Evolutionary conservation across 2,888 invertebrate species (phyloP).

Genomic region (Candidula unifasciata): DNA sequence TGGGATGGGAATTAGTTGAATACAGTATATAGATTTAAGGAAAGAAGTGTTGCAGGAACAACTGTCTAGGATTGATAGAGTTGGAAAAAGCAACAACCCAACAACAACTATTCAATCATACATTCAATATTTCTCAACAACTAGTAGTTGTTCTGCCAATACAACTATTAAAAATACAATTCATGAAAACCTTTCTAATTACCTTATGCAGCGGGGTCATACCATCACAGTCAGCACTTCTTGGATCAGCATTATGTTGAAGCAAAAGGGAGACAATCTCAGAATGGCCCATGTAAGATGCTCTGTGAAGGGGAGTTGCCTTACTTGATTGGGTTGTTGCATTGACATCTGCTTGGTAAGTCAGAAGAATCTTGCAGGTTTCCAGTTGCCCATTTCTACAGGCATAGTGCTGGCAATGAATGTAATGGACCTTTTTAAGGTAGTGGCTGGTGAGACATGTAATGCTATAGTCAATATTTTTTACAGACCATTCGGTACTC

Average conservation of each 20-base stretch:
- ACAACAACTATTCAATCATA: too few relatives aligned
- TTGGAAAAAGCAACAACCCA: too few relatives aligned
- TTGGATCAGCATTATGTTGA: slow-evolving; percentile 80
- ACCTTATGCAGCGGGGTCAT: slow-evolving; percentile 89
- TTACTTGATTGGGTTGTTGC: slow-evolving; percentile 86
- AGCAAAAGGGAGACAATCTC: slow-evolving; percentile 84
- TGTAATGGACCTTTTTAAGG: not conserved
- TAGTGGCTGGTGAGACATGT: too few relatives aligned
- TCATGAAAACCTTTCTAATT: not conserved
- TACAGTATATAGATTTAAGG: too few relatives aligned
- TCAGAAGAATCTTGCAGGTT: slow-evolving; percentile 85
- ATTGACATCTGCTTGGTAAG: slow-evolving; percentile 86
- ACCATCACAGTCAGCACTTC: slow-evolving; percentile 86
- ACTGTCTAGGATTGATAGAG: too few relatives aligned
- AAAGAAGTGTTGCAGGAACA: too few relatives aligned
- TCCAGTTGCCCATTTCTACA: slow-evolving; percentile 87
- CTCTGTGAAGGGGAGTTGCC: slow-evolving; percentile 90
- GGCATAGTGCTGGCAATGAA: slow-evolving; percentile 85
- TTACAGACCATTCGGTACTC: too few relatives aligned
- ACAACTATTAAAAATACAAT: too few relatives aligned
- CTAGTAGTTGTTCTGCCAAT: too few relatives aligned
- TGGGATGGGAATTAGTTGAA: too few relatives aligned
- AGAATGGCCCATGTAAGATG: slow-evolving; percentile 84
- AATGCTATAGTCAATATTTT: too few relatives aligned
- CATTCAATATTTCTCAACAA: not conserved